Evolutionary conservation across 2,113 vertebrate genomes (phyloP).

Genomic region (Spheniscus mendiculus): DNA sequence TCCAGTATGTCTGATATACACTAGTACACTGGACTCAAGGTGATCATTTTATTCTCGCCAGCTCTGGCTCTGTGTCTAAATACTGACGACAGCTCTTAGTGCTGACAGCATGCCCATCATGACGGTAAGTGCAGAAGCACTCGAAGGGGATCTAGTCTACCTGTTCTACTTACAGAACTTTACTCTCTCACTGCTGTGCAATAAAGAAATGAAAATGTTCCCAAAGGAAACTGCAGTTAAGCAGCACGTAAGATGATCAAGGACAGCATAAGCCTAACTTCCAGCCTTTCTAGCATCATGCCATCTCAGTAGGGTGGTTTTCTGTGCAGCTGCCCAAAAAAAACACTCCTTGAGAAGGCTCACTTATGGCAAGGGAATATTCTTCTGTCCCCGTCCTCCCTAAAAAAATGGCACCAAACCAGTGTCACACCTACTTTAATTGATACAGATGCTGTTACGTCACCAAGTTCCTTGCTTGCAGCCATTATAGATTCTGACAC

Average conservation of each 20-base stretch:
- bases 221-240: neutral
- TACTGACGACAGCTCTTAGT: neutral
- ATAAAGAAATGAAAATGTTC: neutral
- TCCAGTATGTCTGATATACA: neutral
- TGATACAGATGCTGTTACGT: neutral
- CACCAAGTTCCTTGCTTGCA: neutral
- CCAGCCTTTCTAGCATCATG: neutral
- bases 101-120: neutral
- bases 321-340: neutral
- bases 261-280: neutral
- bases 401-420: neutral
- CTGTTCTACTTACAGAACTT: neutral
- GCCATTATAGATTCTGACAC: neutral
- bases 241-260: neutral
- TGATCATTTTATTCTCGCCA: neutral
- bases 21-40: neutral
- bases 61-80: neutral
- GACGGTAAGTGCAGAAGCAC: neutral
- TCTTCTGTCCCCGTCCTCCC: fast-evolving
- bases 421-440: neutral
- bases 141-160: neutral
- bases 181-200: neutral
- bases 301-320: neutral
- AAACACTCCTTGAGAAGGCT: neutral
- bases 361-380: neutral